Evolutionary conservation across 2,113 vertebrate species (phyloP).

Genomic region (Tachysurus fulvidraco): DNA sequence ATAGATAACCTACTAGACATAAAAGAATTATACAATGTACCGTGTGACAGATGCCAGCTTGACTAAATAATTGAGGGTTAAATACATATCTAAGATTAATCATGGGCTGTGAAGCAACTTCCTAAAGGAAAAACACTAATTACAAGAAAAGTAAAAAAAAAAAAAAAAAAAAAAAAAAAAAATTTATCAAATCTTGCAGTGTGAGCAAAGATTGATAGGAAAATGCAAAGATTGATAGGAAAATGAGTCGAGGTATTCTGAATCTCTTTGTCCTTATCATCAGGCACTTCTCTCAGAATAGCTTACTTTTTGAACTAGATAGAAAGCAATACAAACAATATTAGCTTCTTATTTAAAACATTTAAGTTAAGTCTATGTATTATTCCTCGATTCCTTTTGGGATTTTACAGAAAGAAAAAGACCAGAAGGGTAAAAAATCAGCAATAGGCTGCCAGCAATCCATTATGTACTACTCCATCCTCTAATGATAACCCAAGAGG

Average conservation of each 20-base stretch:
- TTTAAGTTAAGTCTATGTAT: not conserved
- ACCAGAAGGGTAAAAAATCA: not conserved
- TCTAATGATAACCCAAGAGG: slow-evolving; percentile 10
- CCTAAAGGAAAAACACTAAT: not conserved
- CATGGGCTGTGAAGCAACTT: not conserved
- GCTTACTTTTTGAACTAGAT: not conserved
- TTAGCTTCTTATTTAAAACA: not conserved
- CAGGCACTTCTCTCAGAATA: not conserved
- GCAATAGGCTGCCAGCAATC: not conserved
- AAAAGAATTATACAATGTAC: not conserved
- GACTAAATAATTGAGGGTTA: not conserved
- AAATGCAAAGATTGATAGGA: not conserved
- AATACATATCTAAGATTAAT: not conserved
- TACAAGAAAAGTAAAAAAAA: not conserved
- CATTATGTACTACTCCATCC: not conserved
- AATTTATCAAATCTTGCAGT: not conserved
- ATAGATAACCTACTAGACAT: not conserved
- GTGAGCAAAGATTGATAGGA: not conserved
- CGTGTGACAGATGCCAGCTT: not conserved
- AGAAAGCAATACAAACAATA: not conserved
- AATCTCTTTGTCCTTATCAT: not conserved
- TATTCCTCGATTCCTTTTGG: not conserved
- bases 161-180: not conserved
- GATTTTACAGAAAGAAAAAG: not conserved
- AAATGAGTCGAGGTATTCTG: not conserved